A percentile compares a stretch with the other conserved stretches of the same genome.
Conservation (phyloP, 2,113 vertebrate species). For the Lamprotornis superbus region DNA sequence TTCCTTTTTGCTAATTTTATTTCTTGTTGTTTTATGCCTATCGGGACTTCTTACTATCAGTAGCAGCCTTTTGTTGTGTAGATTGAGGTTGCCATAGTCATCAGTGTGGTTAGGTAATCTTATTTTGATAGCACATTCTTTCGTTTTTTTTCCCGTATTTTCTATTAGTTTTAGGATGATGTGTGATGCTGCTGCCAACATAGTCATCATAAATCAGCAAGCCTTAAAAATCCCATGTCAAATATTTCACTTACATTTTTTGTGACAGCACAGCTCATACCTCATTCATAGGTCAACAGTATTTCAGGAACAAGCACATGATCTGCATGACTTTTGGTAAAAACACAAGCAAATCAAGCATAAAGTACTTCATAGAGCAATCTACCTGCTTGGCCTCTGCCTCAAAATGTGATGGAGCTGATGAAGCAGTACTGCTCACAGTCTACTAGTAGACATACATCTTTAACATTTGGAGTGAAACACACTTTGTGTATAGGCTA, state of each 20-base stretch:
- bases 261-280: background rate
- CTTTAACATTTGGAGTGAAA: background rate
- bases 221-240: background rate
- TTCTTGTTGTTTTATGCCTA: background rate
- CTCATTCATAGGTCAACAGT: background rate
- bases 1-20: background rate
- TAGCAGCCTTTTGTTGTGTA: background rate
- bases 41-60: background rate
- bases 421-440: background rate
- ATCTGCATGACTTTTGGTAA: background rate
- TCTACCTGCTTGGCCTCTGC: background rate
- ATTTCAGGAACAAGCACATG: background rate
- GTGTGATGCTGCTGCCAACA: background rate
- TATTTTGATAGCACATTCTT: background rate
- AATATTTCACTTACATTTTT: background rate
- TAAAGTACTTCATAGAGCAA: background rate
- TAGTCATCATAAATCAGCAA: background rate
- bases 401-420: background rate
- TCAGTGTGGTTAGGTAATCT: background rate
- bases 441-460: background rate
- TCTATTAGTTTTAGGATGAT: background rate
- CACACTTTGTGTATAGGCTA: rapidly evolving
- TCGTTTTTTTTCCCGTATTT: background rate
- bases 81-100: background rate
- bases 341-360: background rate